These are phyloP conservation scores for Drosophila varians DNA, from an alignment of 1,140 invertebrate genomes.

Conservation along the genomic window DNA sequence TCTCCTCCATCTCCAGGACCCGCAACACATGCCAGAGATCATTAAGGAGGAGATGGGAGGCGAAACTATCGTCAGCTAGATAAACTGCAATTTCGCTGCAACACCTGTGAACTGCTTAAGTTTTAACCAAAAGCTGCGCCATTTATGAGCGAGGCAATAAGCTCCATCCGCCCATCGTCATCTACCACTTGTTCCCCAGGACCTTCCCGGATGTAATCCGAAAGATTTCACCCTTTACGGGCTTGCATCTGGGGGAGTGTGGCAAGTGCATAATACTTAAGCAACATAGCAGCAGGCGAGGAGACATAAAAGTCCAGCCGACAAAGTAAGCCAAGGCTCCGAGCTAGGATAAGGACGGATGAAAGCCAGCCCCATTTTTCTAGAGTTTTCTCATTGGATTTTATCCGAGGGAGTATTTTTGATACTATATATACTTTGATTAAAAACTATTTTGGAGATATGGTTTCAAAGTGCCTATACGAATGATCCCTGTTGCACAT, in stretches of 20 bases:
- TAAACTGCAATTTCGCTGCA: slow-evolving; percentile 80
- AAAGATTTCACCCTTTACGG: slow-evolving; percentile 73
- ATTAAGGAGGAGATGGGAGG: slow-evolving; percentile 49
- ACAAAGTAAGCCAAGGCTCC: slow-evolving; percentile 35
- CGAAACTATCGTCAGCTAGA: slow-evolving; percentile 53
- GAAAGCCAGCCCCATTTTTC: not conserved
- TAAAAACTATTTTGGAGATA: too few species aligned
- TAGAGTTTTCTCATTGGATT: not conserved
- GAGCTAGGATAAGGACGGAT: not conserved
- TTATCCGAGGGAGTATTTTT: too few species aligned
- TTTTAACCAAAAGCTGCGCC: slow-evolving; percentile 57
- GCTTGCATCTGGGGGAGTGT: slow-evolving; percentile 23
- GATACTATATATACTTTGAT: too few species aligned
- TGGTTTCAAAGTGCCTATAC: too few species aligned
- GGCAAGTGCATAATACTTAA: slow-evolving; percentile 77
- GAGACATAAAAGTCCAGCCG: slow-evolving; percentile 38
- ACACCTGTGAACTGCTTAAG: slow-evolving; percentile 78
- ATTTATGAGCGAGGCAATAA: slow-evolving; percentile 69
- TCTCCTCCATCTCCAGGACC: slow-evolving; percentile 48
- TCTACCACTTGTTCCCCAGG: not conserved
- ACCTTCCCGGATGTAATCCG: slow-evolving; percentile 63
- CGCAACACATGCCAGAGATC: slow-evolving; percentile 78
- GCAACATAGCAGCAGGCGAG: slow-evolving; percentile 60
- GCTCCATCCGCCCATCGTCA: slow-evolving; percentile 1
- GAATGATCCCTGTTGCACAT: too few species aligned